Evolutionary conservation across 2,888 invertebrate genomes (phyloP), one percentile per base, ranked within the genome.

Genomic region (Candidula unifasciata): DNA sequence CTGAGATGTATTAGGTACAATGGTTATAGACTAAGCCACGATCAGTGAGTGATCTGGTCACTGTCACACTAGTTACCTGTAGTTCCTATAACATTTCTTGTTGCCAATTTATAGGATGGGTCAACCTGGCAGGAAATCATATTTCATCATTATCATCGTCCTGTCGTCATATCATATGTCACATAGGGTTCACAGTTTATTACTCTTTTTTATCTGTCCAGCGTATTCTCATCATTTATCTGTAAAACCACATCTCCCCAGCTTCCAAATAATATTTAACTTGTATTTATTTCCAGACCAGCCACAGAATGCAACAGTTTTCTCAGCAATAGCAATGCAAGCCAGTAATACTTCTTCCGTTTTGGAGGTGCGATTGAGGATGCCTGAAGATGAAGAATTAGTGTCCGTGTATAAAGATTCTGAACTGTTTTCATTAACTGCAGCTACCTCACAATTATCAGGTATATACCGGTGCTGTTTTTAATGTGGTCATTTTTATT

Each of bases 231-330:
- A n/a, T n/a, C n/a, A n/a, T n/a, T n/a, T n/a, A n/a, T n/a, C n/a
- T n/a, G n/a, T n/a, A n/a, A n/a, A n/a, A n/a, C n/a, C n/a, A n/a
- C n/a, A n/a, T n/a, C n/a, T n/a, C n/a, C n/a, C n/a, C n/a, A n/a
- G n/a, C n/a, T n/a, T n/a, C n/a, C n/a, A n/a, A n/a, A n/a, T n/a
- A n/a, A n/a, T n/a, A n/a, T 27, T 30, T 18, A 21, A 35, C 37
- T 60, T n/a, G 33, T 13, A 13, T 80, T 16, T 76, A 13, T 2
- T 71, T 83, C 0, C 87, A 91, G 92, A 90, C 44, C 81, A 84
- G 37, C 80, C 83, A 33, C 90, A 91, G 84, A 90, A 90, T 80
- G 92, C 91, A 30, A 91, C 89, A 52, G 88, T 91, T 64, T 92
- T 92, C 84, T 54, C 78, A 37, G 83, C 71, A 24, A 35, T 79